Base-by-base conservation (phyloP, 2,797 vertebrate genomes). In the Acanthurus lineatus region DNA sequence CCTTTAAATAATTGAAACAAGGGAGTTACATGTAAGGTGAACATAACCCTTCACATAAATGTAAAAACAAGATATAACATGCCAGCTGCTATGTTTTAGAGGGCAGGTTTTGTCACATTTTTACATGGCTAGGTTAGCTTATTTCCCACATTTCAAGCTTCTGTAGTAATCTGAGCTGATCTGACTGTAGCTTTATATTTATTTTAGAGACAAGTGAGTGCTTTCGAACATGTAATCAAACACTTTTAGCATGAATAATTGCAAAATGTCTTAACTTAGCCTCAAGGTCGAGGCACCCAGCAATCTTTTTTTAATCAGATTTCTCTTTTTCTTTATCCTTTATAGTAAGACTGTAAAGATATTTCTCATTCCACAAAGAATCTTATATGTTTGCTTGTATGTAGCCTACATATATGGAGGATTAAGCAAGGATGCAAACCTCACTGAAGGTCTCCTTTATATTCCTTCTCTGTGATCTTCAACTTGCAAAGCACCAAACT, bases 401-500 rank as follows among this genome's bases (percentile, higher is more conserved):
- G 54, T n/a, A 19, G 3, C 6, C n/a, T 8, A 10, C 7, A 15
- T 5, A 20, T n/a, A 14, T 47, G n/a, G 7, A 35, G 40, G 20
- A 42, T 38, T 69, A 60, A 22, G 16, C 49, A 11, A 9, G 8
- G 16, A 57, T 5, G 11, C 10, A 42, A 51, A 62, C 25, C 22
- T 78, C 10, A 6, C 12, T 2, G 16, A 0, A 4, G 0, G 2
- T 15, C 57, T 44, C 70, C 47, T 61, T 63, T 12, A 61, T 73
- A 60, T 58, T 83, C 38, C 15, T 69, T 10, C 9, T 70, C 19
- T 0, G 1, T 35, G 20, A 57, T 71, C 6, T 14, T 20, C 64
- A 14, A 44, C 45, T 53, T 56, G 53, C 73, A 78, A 80, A 84
- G 74, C 49, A 75, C 52, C 69, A 38, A 77, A 81, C 63, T 66